Evolutionary conservation across 2,888 invertebrate genomes (phyloP).

Genomic region (Pachycephus smyrnensis): DNA sequence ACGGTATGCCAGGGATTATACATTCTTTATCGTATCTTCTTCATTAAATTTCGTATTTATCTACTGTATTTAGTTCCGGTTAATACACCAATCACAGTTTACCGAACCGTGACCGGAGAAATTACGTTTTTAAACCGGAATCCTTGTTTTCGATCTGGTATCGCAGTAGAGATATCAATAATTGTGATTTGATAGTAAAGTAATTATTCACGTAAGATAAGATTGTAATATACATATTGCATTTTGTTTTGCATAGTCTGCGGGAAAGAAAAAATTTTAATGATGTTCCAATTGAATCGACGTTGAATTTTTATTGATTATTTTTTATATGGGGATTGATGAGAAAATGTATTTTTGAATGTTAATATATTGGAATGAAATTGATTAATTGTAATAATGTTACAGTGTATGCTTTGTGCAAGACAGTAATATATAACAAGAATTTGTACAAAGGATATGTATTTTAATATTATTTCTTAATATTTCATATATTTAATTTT

Average conservation of each 20-base stretch:
- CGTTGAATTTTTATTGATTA: background rate
- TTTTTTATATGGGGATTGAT: too few relatives aligned
- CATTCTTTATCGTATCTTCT: background rate
- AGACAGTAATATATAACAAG: too few relatives aligned
- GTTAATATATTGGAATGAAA: background rate
- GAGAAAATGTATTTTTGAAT: background rate
- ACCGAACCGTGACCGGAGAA: background rate
- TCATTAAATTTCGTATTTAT: background rate
- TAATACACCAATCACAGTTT: background rate
- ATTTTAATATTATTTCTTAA: background rate
- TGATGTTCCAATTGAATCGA: background rate
- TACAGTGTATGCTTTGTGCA: too few relatives aligned
- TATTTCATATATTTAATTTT: background rate
- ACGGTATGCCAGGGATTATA: background rate
- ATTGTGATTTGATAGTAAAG: background rate
- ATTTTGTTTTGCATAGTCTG: too few relatives aligned
- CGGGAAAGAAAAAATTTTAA: background rate
- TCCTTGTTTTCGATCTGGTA: background rate
- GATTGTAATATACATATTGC: background rate
- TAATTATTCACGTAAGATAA: background rate
- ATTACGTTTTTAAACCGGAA: background rate
- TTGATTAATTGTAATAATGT: background rate
- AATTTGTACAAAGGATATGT: background rate
- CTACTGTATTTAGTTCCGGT: background rate
- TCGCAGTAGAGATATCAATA: background rate